A percentile compares a stretch with the other conserved stretches of the same genome.
Conservation (phyloP, 92 coral and sea anemone genomes). For the Parazoanthus darwini region DNA sequence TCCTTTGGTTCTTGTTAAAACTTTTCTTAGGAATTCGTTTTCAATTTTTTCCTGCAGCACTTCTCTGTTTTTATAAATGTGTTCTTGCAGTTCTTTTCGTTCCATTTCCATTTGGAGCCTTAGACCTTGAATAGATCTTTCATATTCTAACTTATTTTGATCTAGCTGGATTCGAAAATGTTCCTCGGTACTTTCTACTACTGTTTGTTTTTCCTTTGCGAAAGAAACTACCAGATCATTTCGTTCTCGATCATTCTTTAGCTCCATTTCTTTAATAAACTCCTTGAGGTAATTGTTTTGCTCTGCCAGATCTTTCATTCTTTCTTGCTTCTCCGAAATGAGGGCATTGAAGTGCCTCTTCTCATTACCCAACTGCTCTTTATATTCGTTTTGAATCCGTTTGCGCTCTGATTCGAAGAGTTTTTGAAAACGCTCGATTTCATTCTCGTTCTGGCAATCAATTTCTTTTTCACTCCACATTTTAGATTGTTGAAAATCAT, state of each 20-base stretch:
- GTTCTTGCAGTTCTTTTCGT: conserved; percentile 60
- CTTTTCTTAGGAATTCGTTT: conserved; percentile 58
- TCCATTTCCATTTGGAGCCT: conserved; percentile 59
- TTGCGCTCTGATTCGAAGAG: conserved; percentile 39
- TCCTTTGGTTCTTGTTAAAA: conserved; percentile 30
- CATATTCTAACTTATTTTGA: conserved; percentile 56
- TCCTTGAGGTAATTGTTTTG: conserved; percentile 54
- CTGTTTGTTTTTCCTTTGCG: conserved; percentile 44
- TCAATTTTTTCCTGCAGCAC: conserved; percentile 67
- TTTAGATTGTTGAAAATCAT: conserved; percentile 8
- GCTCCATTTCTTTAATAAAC: conserved; percentile 42
- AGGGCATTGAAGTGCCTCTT: conserved; percentile 15
- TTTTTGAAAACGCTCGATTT: background rate
- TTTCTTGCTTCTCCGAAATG: conserved; percentile 55
- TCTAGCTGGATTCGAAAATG: conserved; percentile 49
- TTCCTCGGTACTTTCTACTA: conserved; percentile 46
- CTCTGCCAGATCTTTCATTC: conserved; percentile 49
- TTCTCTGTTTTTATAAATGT: conserved; percentile 56
- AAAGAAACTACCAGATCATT: conserved; percentile 32
- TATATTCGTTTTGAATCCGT: conserved; percentile 36
- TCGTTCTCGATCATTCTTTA: conserved; percentile 46
- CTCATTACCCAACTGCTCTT: conserved; percentile 46
- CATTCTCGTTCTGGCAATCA: background rate
- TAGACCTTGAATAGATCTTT: conserved; percentile 55
- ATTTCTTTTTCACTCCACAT: background rate